A percentile compares a stretch with the other conserved stretches of the same genome.
These are phyloP conservation scores for Jacana jacana DNA, from an alignment of 2,113 vertebrate genomes.

Conservation along the genomic window DNA sequence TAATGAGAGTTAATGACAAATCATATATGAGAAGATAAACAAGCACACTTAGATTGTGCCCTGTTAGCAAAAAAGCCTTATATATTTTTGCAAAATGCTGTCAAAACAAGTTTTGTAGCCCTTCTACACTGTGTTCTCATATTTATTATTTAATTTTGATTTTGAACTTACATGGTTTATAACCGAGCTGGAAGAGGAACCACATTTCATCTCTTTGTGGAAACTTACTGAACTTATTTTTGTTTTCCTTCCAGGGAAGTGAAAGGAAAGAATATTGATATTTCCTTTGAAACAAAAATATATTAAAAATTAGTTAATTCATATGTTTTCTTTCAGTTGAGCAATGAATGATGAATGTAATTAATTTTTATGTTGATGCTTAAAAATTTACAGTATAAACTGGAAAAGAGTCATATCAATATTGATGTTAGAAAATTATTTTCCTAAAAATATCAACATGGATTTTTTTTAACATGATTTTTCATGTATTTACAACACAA, in stretches of 20 bases:
- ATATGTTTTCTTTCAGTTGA: background rate
- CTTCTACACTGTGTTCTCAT: background rate
- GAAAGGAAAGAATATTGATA: background rate
- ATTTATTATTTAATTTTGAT: background rate
- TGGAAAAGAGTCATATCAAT: background rate
- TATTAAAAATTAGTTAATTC: background rate
- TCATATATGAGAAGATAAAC: background rate
- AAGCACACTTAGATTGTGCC: background rate
- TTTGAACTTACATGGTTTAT: background rate
- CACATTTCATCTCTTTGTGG: background rate
- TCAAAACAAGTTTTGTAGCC: background rate
- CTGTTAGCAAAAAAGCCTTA: fast-evolving
- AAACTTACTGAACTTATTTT: background rate
- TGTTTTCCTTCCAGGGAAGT: background rate
- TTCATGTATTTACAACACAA: background rate
- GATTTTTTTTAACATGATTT: background rate
- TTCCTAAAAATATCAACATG: background rate
- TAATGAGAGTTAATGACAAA: background rate
- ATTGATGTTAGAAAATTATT: background rate
- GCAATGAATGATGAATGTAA: background rate
- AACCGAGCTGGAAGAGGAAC: background rate
- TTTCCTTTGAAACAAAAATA: background rate
- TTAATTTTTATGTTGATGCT: background rate
- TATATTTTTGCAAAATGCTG: background rate
- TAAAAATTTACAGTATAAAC: background rate